A percentile compares a stretch with the other conserved stretches of the same genome.
These are phyloP conservation scores for Cyrtodaria siliqua DNA, from an alignment of 2,888 invertebrate species.

Conservation along the genomic window DNA sequence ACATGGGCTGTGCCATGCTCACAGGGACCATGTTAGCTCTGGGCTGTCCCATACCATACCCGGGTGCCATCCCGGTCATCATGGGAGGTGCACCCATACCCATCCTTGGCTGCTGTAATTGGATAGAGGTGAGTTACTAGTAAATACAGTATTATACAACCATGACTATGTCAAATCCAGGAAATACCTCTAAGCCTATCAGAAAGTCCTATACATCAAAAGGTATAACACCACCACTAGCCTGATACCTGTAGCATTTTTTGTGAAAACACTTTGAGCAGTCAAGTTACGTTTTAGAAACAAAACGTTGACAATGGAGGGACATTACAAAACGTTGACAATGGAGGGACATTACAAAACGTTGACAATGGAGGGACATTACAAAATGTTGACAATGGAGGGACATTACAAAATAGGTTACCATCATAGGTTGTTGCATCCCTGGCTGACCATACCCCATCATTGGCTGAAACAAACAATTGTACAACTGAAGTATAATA, in stretches of 20 bases:
- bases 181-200: too few relatives aligned
- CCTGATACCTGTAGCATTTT: too few relatives aligned
- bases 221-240: too few relatives aligned
- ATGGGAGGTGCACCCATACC: slow-evolving; percentile 40
- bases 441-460: slow-evolving; percentile 49
- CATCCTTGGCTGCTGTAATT: slow-evolving; percentile 49
- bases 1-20: slow-evolving; percentile 62
- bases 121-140: too few relatives aligned
- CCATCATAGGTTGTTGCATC: slow-evolving; percentile 75
- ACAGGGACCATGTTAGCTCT: slow-evolving; percentile 59
- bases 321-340: too few relatives aligned
- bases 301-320: too few relatives aligned
- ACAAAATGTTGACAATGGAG: not conserved
- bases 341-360: too few relatives aligned
- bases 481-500: not conserved
- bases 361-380: not conserved
- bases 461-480: slow-evolving; percentile 43
- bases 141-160: too few relatives aligned
- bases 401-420: slow-evolving; percentile 28
- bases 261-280: too few relatives aligned
- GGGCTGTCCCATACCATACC: slow-evolving; percentile 41
- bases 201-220: too few relatives aligned
- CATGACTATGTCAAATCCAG: too few relatives aligned
- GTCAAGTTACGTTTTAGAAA: too few relatives aligned
- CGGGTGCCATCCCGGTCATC: slow-evolving; percentile 51